phyloP scores from a whole-genome alignment of 2,888 invertebrate species.

The Endomychus coccineus region DNA sequence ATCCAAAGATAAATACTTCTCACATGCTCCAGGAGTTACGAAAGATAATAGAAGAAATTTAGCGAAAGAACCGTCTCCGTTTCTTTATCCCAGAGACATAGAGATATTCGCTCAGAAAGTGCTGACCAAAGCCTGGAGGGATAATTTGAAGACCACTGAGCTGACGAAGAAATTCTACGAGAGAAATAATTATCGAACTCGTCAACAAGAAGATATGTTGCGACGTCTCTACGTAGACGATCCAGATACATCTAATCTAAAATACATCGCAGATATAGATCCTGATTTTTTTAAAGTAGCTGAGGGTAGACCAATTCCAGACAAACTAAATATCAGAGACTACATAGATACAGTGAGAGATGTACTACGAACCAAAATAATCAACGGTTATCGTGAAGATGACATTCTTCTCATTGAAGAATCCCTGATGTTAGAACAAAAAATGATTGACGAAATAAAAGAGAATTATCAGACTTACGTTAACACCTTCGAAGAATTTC shows the following conservation, averaged over 20 bases:
- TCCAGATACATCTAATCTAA: conserved; percentile 44
- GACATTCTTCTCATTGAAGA: conserved; percentile 48
- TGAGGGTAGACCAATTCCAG: conserved; percentile 53
- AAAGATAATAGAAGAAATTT: conserved; percentile 33
- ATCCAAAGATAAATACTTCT: conserved; percentile 32
- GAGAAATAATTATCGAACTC: conserved; percentile 35
- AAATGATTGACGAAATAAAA: conserved; percentile 45
- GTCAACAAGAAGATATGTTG: conserved; percentile 47
- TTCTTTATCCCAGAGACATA: conserved; percentile 40
- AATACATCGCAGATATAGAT: conserved; percentile 57
- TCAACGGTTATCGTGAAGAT: conserved; percentile 38
- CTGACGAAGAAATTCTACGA: conserved; percentile 32
- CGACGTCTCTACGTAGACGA: conserved; percentile 52
- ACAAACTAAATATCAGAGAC: conserved; percentile 51
- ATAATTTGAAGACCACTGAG: conserved; percentile 32
- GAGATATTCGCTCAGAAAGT: conserved; percentile 43
- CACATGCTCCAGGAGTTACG: conserved; percentile 28
- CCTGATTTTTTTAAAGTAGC: conserved; percentile 58
- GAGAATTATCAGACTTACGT: conserved; percentile 48
- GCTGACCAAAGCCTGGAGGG: conserved; percentile 39
- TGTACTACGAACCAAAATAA: conserved; percentile 43
- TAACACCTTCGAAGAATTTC: conserved; percentile 52
- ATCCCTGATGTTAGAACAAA: conserved; percentile 49
- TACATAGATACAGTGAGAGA: conserved; percentile 47
- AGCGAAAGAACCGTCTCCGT: conserved; percentile 42